phyloP scores from a whole-genome alignment of 2,113 vertebrate genomes.

The Hassar affinis region DNA sequence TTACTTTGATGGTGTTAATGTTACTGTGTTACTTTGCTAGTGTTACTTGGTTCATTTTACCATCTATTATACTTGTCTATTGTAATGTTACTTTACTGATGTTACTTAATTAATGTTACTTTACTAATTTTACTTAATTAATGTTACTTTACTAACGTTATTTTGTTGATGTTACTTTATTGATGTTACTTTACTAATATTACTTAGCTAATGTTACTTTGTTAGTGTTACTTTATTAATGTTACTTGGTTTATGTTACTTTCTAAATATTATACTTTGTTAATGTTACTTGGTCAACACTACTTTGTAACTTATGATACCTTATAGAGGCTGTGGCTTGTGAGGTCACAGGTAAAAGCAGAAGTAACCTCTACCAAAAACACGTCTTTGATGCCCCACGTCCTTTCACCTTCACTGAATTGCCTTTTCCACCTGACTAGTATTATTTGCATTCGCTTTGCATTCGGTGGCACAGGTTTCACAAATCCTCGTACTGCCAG shows the following conservation, averaged over 20 bases:
- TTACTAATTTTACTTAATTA: background rate
- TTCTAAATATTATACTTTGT: background rate
- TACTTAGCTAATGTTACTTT: background rate
- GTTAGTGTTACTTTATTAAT: background rate
- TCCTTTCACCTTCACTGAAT: background rate
- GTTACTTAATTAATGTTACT: no score
- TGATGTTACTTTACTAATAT: no score
- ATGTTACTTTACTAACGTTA: background rate
- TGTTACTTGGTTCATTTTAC: background rate
- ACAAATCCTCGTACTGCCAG: background rate
- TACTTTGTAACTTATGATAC: no score
- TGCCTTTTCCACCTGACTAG: background rate
- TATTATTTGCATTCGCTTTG: conserved; percentile 1
- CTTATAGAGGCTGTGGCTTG: background rate
- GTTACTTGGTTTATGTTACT: background rate
- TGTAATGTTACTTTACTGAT: background rate
- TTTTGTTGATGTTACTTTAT: background rate
- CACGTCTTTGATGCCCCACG: background rate
- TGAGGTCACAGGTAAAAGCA: background rate
- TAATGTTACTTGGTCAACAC: background rate
- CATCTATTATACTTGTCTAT: no score
- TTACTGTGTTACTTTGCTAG: no score
- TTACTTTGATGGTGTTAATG: background rate
- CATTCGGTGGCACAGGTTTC: background rate
- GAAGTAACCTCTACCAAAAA: background rate